Evolutionary conservation across 2,888 invertebrate species (phyloP).

Genomic region (Callinectes sapidus): DNA sequence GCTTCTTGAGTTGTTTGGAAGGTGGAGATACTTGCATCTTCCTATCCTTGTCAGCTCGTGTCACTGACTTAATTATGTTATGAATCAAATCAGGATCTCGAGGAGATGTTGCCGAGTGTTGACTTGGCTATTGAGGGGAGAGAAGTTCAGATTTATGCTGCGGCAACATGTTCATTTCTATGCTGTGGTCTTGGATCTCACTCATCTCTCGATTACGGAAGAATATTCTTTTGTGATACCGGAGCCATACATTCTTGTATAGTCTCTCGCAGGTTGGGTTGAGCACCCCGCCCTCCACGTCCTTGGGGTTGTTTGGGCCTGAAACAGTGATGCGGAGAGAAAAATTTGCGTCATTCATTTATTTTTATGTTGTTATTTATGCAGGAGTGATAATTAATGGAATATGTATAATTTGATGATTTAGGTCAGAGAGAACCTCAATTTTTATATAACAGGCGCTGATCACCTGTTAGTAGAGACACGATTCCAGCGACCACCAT

Average conservation of each 20-base stretch:
- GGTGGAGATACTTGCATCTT: neutral
- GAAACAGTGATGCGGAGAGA: neutral
- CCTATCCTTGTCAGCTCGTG: neutral
- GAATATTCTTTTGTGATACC: neutral
- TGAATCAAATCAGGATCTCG: neutral
- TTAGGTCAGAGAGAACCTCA: neutral
- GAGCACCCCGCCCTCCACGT: neutral
- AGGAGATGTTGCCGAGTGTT: neutral
- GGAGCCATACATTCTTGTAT: neutral
- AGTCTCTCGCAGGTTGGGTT: neutral
- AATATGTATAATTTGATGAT: too few relatives aligned
- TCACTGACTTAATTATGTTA: neutral
- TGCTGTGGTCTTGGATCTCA: neutral
- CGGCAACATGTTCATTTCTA: neutral
- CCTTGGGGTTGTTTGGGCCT: neutral
- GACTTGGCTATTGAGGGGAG: neutral
- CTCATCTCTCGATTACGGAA: neutral
- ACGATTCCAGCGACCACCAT: neutral
- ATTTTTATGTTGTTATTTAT: neutral
- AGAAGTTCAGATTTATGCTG: neutral
- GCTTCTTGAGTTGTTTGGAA: neutral
- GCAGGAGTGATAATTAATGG: neutral
- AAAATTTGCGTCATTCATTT: neutral
- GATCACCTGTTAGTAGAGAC: neutral
- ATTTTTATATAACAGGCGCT: neutral